Evolutionary conservation across 2,113 vertebrate genomes (phyloP).

Genomic region (Edolisoma coerulescens): DNA sequence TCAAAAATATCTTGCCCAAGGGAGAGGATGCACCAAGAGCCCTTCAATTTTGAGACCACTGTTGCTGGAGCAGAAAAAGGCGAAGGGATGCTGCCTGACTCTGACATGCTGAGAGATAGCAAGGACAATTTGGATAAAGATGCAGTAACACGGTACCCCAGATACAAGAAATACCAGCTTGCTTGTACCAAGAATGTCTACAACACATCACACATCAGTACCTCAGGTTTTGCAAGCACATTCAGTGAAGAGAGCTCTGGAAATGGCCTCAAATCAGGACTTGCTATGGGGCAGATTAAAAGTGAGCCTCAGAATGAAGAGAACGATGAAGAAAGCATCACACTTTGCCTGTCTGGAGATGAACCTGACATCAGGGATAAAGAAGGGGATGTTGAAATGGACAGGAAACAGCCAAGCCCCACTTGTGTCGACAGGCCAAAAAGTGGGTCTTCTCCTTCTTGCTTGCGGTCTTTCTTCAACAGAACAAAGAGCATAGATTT

Average conservation of each 20-base stretch:
- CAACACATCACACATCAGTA: slow-evolving; percentile 92
- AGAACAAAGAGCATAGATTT: slow-evolving; percentile 82
- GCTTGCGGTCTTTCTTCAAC: slow-evolving; percentile 86
- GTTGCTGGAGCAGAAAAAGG: slow-evolving; percentile 76
- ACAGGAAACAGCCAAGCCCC: slow-evolving; percentile 80
- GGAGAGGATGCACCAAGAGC: slow-evolving; percentile 75
- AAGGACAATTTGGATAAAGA: slow-evolving; percentile 85
- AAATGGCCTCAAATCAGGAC: slow-evolving; percentile 75
- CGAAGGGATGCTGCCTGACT: slow-evolving; percentile 70
- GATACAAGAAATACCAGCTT: slow-evolving; percentile 98
- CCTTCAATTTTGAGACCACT: slow-evolving; percentile 74
- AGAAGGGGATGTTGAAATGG: slow-evolving; percentile 86
- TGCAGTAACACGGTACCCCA: slow-evolving; percentile 87
- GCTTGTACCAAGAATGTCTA: slow-evolving; percentile 98
- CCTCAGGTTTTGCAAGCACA: slow-evolving; percentile 99
- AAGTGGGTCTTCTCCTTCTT: slow-evolving; percentile 85
- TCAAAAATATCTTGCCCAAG: slow-evolving; percentile 81
- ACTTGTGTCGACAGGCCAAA: slow-evolving; percentile 77
- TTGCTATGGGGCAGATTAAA: slow-evolving; percentile 88
- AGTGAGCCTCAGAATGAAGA: slow-evolving; percentile 85
- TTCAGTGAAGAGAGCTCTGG: slow-evolving; percentile 80
- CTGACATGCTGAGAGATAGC: slow-evolving; percentile 72
- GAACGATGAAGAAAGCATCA: slow-evolving; percentile 85
- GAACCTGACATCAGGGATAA: slow-evolving; percentile 85
- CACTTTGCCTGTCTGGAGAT: slow-evolving; percentile 89